Percentiles rank a stretch among this genome's conserved stretches.
Evolutionary conservation across 2,797 vertebrate genomes (phyloP).

Genomic region (Nannoperca obscura): DNA sequence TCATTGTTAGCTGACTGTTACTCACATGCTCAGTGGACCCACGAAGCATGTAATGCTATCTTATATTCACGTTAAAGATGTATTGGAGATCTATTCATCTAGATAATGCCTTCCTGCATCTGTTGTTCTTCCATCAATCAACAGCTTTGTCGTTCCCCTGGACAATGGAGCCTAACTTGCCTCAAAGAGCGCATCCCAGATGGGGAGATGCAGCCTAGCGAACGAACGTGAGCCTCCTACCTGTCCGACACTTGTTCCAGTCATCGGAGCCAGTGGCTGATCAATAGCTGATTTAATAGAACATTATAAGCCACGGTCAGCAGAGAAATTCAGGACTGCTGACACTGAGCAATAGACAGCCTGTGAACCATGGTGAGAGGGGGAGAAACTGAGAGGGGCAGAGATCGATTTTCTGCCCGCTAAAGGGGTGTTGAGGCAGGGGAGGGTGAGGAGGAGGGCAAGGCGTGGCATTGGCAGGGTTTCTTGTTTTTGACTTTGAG

Average conservation of each 20-base stretch:
- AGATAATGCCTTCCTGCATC: slow-evolving; percentile 39
- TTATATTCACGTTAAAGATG: slow-evolving; percentile 40
- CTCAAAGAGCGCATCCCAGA: slow-evolving; percentile 46
- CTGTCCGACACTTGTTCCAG: slow-evolving; percentile 74
- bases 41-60: slow-evolving; percentile 44
- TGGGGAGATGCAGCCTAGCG: slow-evolving; percentile 40
- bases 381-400: slow-evolving; percentile 11
- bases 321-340: slow-evolving; percentile 66
- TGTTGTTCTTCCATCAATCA: slow-evolving; percentile 51
- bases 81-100: slow-evolving; percentile 48
- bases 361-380: slow-evolving; percentile 44
- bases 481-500: slow-evolving; percentile 65
- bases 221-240: slow-evolving; percentile 57
- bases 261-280: slow-evolving; percentile 75
- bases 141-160: slow-evolving; percentile 42
- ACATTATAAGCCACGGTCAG: slow-evolving; percentile 74
- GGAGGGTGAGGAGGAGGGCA: slow-evolving; percentile 43
- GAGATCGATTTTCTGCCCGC: slow-evolving; percentile 60
- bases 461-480: slow-evolving; percentile 63
- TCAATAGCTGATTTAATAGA: slow-evolving; percentile 81
- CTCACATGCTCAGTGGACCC: slow-evolving; percentile 10
- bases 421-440: slow-evolving; percentile 41
- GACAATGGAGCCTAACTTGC: slow-evolving; percentile 20
- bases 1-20: slow-evolving; percentile 16
- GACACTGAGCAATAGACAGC: slow-evolving; percentile 69